These are phyloP conservation scores for Megalops atlanticus DNA, from an alignment of 2,113 vertebrate genomes.

Conservation along the genomic window DNA sequence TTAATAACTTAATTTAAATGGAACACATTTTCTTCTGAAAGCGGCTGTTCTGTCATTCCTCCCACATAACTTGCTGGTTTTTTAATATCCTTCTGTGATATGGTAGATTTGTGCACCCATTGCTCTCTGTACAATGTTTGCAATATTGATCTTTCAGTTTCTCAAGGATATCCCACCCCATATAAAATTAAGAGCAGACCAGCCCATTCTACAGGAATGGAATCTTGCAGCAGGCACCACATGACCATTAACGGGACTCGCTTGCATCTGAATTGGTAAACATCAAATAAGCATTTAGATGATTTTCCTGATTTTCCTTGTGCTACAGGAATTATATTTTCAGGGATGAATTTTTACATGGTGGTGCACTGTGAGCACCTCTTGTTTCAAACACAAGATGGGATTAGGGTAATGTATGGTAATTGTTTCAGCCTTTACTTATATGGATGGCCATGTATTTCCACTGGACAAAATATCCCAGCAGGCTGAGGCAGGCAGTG, in stretches of 20 bases:
- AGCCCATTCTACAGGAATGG: not conserved
- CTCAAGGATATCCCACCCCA: not conserved
- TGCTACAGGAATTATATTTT: not conserved
- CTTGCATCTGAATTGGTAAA: constrained; percentile 12
- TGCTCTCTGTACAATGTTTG: too few relatives aligned
- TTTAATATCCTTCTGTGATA: not conserved
- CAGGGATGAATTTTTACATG: not conserved
- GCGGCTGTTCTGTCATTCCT: too few relatives aligned
- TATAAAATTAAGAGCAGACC: not conserved
- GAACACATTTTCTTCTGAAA: not conserved
- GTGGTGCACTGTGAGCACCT: not conserved
- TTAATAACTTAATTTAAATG: not conserved
- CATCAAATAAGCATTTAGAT: constrained; percentile 10
- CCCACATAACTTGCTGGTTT: too few relatives aligned
- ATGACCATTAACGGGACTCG: not conserved
- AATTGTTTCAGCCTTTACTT: constrained; percentile 28
- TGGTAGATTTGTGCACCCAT: too few relatives aligned
- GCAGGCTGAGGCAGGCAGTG: not conserved
- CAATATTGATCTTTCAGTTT: too few relatives aligned
- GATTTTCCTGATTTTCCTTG: not conserved
- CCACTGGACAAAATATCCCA: not conserved
- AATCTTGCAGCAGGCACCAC: not conserved
- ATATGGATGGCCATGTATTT: constrained; percentile 23
- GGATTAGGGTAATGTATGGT: constrained; percentile 28
- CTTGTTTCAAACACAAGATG: not conserved